phyloP scores from a whole-genome alignment of 1,140 invertebrate species.

The Euwallacea fornicatus region DNA sequence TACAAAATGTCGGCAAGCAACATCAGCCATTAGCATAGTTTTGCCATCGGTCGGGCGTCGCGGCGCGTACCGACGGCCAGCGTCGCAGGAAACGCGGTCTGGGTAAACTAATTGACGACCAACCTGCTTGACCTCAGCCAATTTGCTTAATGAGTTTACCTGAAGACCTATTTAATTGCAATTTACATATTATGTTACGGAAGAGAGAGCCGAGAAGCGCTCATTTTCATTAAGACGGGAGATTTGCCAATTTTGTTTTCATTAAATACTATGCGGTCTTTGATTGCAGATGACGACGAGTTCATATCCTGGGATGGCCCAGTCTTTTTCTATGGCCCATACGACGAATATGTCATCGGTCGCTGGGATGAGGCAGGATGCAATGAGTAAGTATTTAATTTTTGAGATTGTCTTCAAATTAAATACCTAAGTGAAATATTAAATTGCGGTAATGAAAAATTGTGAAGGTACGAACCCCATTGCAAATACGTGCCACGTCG shows the following conservation, averaged over 20 bases:
- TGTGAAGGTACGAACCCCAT: neutral
- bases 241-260: too few relatives aligned
- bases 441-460: neutral
- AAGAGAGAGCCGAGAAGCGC: neutral
- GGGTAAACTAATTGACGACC: slow-evolving; percentile 48
- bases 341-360: slow-evolving; percentile 85
- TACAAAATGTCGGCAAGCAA: neutral
- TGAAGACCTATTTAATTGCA: slow-evolving; percentile 39
- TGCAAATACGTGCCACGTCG: neutral
- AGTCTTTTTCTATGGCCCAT: slow-evolving; percentile 93
- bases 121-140: slow-evolving; percentile 52
- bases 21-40: slow-evolving; percentile 3
- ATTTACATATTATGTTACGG: slow-evolving; percentile 25
- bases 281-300: slow-evolving; percentile 83
- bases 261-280: slow-evolving; percentile 12
- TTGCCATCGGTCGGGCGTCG: slow-evolving; percentile 5
- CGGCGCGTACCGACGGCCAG: slow-evolving; percentile 34
- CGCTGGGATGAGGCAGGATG: slow-evolving; percentile 81
- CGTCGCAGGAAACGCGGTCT: slow-evolving; percentile 50
- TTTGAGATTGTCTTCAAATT: neutral
- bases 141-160: slow-evolving; percentile 46
- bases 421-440: slow-evolving; percentile 14
- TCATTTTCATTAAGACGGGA: too few relatives aligned
- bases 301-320: slow-evolving; percentile 88
- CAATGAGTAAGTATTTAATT: slow-evolving; percentile 72